phyloP scores from a whole-genome alignment of 2,797 vertebrate genomes.

The Peromyscus attwateri region DNA sequence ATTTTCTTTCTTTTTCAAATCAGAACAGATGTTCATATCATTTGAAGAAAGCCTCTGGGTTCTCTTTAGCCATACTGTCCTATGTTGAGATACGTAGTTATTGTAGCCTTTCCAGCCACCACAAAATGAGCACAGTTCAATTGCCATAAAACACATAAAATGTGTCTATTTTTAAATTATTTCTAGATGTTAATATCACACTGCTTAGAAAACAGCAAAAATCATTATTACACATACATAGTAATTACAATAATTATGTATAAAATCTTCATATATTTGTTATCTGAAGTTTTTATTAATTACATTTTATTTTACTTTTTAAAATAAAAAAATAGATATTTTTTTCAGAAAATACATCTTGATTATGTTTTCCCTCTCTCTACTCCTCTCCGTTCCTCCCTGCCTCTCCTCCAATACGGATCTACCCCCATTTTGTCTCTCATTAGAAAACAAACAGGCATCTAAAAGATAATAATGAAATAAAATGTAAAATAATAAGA shows the following conservation, averaged over 20 bases:
- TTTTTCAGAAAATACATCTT: neutral
- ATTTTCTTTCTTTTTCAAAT: constrained; percentile 17
- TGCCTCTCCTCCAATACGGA: no score
- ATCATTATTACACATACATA: neutral
- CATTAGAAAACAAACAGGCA: constrained; percentile 27
- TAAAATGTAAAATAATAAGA: neutral
- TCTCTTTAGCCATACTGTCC: neutral
- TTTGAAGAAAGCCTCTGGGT: neutral
- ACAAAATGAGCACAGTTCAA: neutral
- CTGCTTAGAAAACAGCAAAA: constrained; percentile 16
- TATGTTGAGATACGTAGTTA: rapidly evolving
- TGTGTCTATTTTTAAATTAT: constrained; percentile 53
- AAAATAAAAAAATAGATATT: neutral
- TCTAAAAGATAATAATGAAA: neutral
- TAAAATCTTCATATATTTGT: neutral
- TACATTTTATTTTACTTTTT: neutral
- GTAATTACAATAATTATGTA: constrained; percentile 29
- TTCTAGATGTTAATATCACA: constrained; percentile 65
- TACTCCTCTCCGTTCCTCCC: neutral
- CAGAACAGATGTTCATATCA: neutral
- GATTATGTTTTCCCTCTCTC: neutral
- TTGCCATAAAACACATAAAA: neutral
- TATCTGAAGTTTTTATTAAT: constrained; percentile 61
- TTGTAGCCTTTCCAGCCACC: neutral
- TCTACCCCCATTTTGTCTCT: neutral